Evolutionary conservation across 2,113 vertebrate genomes (phyloP).

Genomic region (Ophthalmolycus amberensis): DNA sequence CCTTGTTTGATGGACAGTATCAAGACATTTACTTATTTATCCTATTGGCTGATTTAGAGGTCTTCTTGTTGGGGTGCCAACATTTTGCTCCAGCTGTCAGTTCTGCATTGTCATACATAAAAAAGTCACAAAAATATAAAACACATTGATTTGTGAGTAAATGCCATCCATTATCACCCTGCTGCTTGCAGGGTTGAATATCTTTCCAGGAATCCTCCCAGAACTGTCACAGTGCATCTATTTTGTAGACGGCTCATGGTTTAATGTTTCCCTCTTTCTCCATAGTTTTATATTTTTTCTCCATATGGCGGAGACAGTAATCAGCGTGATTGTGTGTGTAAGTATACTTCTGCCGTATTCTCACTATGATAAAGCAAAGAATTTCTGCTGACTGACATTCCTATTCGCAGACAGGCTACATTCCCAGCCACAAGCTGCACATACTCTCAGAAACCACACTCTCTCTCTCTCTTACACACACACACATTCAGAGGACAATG

Average conservation of each 20-base stretch:
- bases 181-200: slow-evolving; percentile 10
- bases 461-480: not conserved
- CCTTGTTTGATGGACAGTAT: not conserved
- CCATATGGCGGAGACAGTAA: slow-evolving; percentile 21
- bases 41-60: not conserved
- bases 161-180: slow-evolving; percentile 26
- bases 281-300: slow-evolving; percentile 10
- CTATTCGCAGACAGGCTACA: slow-evolving; percentile 45
- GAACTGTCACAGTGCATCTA: slow-evolving; percentile 23
- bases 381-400: slow-evolving; percentile 61
- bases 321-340: slow-evolving; percentile 26
- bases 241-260: slow-evolving; percentile 16
- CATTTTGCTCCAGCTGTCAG: not conserved
- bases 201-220: slow-evolving; percentile 19
- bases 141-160: slow-evolving; percentile 37
- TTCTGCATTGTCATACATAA: slow-evolving; percentile 23
- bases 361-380: slow-evolving; percentile 38
- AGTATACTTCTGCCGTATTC: slow-evolving; percentile 24
- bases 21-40: not conserved
- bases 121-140: slow-evolving; percentile 6
- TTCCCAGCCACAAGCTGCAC: slow-evolving; percentile 49
- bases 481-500: slow-evolving; percentile 49
- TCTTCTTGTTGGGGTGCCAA: not conserved
- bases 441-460: slow-evolving; percentile 46
- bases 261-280: slow-evolving; percentile 16